A percentile compares a stretch with the other conserved stretches of the same genome.
These are phyloP conservation scores for Ctenochaetus hawaiiensis DNA, from an alignment of 2,797 vertebrate genomes.

Conservation along the genomic window DNA sequence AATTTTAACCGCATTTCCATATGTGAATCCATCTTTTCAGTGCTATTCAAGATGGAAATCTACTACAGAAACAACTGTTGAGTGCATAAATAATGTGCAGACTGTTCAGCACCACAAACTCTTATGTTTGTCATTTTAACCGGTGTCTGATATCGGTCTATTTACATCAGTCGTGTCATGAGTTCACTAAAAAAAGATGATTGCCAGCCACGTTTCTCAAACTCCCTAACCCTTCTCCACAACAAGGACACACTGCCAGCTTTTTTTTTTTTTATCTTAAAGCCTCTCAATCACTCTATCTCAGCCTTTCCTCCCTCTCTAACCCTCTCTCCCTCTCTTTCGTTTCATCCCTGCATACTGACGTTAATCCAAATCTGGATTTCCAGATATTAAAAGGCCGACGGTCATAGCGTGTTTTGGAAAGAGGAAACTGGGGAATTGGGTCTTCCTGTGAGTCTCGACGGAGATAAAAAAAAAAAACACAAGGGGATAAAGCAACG, in stretches of 20 bases:
- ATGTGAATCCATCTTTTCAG: constrained; percentile 64
- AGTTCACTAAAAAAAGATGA: constrained; percentile 46
- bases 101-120: constrained; percentile 23
- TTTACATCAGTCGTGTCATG: constrained; percentile 67
- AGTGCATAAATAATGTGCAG: constrained; percentile 48
- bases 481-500: constrained; percentile 69
- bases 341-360: constrained; percentile 60
- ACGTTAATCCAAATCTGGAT: constrained; percentile 84
- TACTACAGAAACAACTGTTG: constrained; percentile 63
- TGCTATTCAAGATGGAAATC: constrained; percentile 66
- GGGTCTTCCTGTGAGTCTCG: constrained; percentile 77
- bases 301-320: constrained; percentile 29
- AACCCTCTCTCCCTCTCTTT: constrained; percentile 23
- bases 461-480: constrained; percentile 67
- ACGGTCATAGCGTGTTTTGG: constrained; percentile 72
- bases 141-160: constrained; percentile 41
- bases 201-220: constrained; percentile 53
- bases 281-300: constrained; percentile 68
- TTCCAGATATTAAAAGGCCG: constrained; percentile 81
- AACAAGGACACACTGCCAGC: constrained; percentile 66
- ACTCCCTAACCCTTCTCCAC: constrained; percentile 50
- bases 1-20: constrained; percentile 70
- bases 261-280: constrained; percentile 67
- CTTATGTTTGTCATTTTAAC: constrained; percentile 44
- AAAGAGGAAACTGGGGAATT: constrained; percentile 76